Conservation (phyloP, 1,140 invertebrate species). For the Mycetomoellerius zeteki region DNA sequence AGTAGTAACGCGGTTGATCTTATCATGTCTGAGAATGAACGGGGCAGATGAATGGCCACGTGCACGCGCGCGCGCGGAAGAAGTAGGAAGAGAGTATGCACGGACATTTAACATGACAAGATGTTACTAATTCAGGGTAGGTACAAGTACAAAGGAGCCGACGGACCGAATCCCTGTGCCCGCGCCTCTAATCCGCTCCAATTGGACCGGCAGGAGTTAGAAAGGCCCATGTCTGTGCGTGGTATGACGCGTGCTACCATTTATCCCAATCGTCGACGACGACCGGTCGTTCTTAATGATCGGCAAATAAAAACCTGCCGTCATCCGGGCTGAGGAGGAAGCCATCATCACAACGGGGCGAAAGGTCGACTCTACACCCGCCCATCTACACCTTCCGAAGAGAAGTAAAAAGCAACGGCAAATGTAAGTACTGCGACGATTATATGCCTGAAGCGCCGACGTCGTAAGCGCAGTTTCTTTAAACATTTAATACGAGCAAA, state of each 20-base stretch:
- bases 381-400: slow-evolving; percentile 68
- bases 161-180: slow-evolving; percentile 84
- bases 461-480: background rate
- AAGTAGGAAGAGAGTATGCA: slow-evolving; percentile 74
- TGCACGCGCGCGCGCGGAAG: slow-evolving; percentile 72
- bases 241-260: slow-evolving; percentile 86
- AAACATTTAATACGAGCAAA: background rate
- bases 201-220: slow-evolving; percentile 82
- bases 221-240: slow-evolving; percentile 78
- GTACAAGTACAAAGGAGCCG: slow-evolving; percentile 83
- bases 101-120: slow-evolving; percentile 84
- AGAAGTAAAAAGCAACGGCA: background rate
- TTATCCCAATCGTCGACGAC: slow-evolving; percentile 85
- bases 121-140: slow-evolving; percentile 85
- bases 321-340: slow-evolving; percentile 82
- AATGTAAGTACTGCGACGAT: background rate
- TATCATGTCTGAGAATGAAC: slow-evolving; percentile 45
- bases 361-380: slow-evolving; percentile 68
- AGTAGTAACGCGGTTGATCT: slow-evolving; percentile 53
- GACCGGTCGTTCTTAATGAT: slow-evolving; percentile 82
- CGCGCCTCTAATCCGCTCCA: slow-evolving; percentile 84
- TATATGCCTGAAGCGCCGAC: background rate
- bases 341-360: slow-evolving; percentile 58
- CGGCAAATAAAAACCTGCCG: slow-evolving; percentile 84
- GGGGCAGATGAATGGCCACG: slow-evolving; percentile 58